Evolutionary conservation across 2,888 invertebrate genomes (phyloP).

Genomic region (Syrphus vitripennis): DNA sequence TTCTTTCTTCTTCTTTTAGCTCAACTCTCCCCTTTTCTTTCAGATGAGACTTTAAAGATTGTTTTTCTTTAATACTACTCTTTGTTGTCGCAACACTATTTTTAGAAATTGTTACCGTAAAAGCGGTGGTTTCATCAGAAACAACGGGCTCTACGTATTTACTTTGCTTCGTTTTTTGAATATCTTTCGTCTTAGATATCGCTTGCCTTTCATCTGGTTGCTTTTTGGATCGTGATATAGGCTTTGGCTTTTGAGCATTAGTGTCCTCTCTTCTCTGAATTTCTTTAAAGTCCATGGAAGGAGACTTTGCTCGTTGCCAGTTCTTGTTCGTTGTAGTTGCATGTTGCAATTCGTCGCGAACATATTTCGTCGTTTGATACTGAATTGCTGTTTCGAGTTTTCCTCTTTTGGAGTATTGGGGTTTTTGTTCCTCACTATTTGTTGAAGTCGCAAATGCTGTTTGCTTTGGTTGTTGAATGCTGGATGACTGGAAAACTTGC

Average conservation of each 20-base stretch:
- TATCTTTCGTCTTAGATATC: conserved; percentile 66
- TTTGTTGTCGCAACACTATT: conserved; percentile 32
- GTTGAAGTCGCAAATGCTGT: conserved; percentile 73
- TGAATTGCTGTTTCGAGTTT: conserved; percentile 56
- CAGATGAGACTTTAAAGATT: conserved; percentile 23
- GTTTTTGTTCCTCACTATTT: conserved; percentile 63
- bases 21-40: conserved; percentile 63
- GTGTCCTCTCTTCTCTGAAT: conserved; percentile 74
- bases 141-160: conserved; percentile 55
- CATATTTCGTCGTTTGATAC: conserved; percentile 57
- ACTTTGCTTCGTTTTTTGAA: conserved; percentile 58
- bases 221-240: conserved; percentile 68
- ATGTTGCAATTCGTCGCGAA: conserved; percentile 69
- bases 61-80: conserved; percentile 48
- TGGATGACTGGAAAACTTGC: conserved; percentile 83
- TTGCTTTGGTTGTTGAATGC: conserved; percentile 76
- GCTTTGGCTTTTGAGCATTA: conserved; percentile 46
- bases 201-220: conserved; percentile 72
- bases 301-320: conserved; percentile 75
- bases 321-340: conserved; percentile 73
- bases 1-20: neutral
- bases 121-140: conserved; percentile 53
- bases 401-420: conserved; percentile 3
- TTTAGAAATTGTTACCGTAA: conserved; percentile 40
- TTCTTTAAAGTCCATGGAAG: conserved; percentile 75